Percentiles rank a stretch among this genome's conserved stretches.
phyloP scores from a whole-genome alignment of 2,113 vertebrate species.

The Spheniscus mendiculus region DNA sequence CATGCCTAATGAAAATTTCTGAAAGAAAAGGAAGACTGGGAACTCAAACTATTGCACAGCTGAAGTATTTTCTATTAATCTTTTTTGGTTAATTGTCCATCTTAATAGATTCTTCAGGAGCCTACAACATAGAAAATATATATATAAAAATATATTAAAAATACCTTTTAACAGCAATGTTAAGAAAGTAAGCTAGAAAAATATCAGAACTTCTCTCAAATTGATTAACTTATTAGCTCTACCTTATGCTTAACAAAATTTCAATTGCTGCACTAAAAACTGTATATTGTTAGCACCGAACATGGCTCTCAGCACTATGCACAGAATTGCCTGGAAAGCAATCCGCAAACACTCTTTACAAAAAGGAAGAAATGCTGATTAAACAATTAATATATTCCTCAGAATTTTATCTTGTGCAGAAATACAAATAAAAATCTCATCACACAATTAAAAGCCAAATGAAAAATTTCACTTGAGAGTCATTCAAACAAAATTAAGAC shows the following conservation, averaged over 20 bases:
- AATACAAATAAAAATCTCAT: not conserved
- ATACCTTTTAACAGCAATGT: not conserved
- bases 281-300: not conserved
- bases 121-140: not conserved
- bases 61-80: not conserved
- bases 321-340: not conserved
- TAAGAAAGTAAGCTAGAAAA: not conserved
- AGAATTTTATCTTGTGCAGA: not conserved
- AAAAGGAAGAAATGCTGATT: not conserved
- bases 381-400: not conserved
- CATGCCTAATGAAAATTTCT: not conserved
- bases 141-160: not conserved
- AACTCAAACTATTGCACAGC: not conserved
- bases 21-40: not conserved
- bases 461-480: not conserved
- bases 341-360: not conserved
- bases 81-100: not conserved
- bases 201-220: not conserved
- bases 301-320: not conserved
- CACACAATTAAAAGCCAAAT: not conserved
- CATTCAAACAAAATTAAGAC: not conserved
- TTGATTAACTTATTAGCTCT: not conserved
- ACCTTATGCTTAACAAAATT: not conserved
- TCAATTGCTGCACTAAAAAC: not conserved
- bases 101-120: not conserved